Evolutionary conservation across 1,140 invertebrate genomes (phyloP), one percentile per base, ranked within the genome.

Genomic region (Zaprionus lachaisei): DNA sequence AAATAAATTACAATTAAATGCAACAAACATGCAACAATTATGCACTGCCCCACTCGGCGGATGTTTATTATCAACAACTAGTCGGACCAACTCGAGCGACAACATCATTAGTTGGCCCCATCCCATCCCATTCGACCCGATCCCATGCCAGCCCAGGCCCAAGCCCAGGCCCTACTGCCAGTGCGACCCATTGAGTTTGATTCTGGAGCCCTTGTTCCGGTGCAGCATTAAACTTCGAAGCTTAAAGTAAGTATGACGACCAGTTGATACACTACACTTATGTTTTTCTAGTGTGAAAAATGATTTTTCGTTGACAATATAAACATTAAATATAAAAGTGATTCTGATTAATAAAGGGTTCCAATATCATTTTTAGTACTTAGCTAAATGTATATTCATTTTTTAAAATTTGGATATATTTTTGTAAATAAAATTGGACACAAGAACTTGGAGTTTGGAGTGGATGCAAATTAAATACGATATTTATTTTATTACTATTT

Each of bases 1-100:
- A 86, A 86, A 86, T 86, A 87, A 89, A 86, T 86, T 86, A 86
- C 77, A 89, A 89, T 83, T 86, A 89, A 89, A 73, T 86, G 83
- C 83, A 86, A 61, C 73, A 83, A 87, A 78, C 77, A 79, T 79
- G 77, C 77, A 79, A 74, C 70, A 87, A 76, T 83, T 87, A 80
- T 73, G 71, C 82, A 72, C 41, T 47, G 41, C 41, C 41, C 41
- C 41, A 17, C 70, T 54, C 83, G 78, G 73, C 83, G 83, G 83
- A 86, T 87, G 83, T 75, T 77, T 75, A 82, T 79, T 79, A 83
- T 77, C 63, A 83, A 79, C 67, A 79, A 64, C 60, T 63, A 57
- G 65, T 68, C 60, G 62, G 58, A 44, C 61, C 65, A 54, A 60
- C 56, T 57, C 66, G 55, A 71, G 56, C 67, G 65, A 83, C 83